Evolutionary conservation across 2,113 vertebrate genomes (phyloP).

Genomic region (Pseudonaja textilis): DNA sequence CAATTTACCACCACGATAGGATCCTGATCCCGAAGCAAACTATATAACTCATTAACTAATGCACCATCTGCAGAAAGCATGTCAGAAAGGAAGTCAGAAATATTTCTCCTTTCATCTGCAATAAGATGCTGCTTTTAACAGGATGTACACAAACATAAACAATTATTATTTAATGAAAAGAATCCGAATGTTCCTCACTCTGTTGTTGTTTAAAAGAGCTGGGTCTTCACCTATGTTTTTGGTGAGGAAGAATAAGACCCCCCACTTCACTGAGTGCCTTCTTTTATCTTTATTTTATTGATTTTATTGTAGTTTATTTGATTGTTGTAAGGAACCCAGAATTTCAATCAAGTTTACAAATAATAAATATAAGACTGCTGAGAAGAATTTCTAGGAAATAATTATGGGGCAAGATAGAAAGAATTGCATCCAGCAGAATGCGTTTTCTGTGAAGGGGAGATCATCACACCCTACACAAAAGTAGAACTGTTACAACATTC

Average conservation of each 20-base stretch:
- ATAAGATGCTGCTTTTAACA: neutral
- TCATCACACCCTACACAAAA: neutral
- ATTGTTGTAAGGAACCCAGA: neutral
- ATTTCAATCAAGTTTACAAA: neutral
- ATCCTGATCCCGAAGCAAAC: conserved; percentile 90
- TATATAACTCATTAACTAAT: conserved; percentile 93
- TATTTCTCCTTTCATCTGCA: neutral
- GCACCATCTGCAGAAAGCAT: conserved; percentile 74
- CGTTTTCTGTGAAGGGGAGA: neutral
- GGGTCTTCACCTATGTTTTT: neutral
- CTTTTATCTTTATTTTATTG: neutral
- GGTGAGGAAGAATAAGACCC: neutral
- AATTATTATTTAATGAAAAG: neutral
- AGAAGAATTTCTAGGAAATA: neutral
- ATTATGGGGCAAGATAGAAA: neutral
- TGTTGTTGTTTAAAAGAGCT: neutral
- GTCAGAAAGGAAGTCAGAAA: conserved; percentile 1
- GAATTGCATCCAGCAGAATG: neutral
- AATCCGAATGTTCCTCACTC: neutral
- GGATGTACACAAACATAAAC: neutral
- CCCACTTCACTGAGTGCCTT: neutral
- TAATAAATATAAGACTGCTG: neutral
- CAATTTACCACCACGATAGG: conserved; percentile 96
- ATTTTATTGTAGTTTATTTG: neutral
- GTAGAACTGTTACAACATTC: rapidly evolving